Percentiles rank a stretch among this genome's conserved stretches.
These are phyloP conservation scores for Diphyllodes magnificus DNA, from an alignment of 2,113 vertebrate species.

Conservation along the genomic window DNA sequence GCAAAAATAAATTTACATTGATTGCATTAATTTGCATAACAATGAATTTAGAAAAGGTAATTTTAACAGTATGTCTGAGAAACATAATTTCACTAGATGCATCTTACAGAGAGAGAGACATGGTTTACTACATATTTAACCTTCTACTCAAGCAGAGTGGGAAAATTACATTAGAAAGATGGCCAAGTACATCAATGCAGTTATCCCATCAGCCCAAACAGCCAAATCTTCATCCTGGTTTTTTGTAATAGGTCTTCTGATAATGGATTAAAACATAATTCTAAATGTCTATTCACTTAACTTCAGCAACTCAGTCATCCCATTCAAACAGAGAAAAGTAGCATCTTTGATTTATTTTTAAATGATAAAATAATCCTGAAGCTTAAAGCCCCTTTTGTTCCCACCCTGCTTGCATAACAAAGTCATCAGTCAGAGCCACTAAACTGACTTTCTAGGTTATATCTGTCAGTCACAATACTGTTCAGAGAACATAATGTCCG, in stretches of 20 bases:
- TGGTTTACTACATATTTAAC: constrained; percentile 54
- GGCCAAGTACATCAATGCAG: background rate
- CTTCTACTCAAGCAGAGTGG: constrained; percentile 64
- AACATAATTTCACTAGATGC: constrained; percentile 48
- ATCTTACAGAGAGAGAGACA: background rate
- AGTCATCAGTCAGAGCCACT: constrained; percentile 56
- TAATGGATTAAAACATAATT: background rate
- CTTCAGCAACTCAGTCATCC: background rate
- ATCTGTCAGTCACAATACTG: constrained; percentile 49
- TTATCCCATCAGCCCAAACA: background rate
- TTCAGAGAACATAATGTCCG: constrained; percentile 49
- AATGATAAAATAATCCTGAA: background rate
- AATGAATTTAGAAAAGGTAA: background rate
- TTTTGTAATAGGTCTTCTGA: background rate
- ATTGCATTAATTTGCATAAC: background rate
- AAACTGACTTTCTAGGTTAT: constrained; percentile 39
- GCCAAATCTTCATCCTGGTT: background rate
- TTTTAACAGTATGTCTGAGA: constrained; percentile 42
- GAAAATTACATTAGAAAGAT: background rate
- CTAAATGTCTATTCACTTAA: background rate
- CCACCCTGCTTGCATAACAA: constrained; percentile 63
- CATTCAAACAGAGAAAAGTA: background rate
- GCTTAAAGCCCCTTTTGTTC: constrained; percentile 8
- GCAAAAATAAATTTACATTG: background rate
- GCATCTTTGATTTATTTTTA: constrained; percentile 2